Evolutionary conservation across 2,797 vertebrate genomes (phyloP).

Genomic region (Catharus ustulatus): DNA sequence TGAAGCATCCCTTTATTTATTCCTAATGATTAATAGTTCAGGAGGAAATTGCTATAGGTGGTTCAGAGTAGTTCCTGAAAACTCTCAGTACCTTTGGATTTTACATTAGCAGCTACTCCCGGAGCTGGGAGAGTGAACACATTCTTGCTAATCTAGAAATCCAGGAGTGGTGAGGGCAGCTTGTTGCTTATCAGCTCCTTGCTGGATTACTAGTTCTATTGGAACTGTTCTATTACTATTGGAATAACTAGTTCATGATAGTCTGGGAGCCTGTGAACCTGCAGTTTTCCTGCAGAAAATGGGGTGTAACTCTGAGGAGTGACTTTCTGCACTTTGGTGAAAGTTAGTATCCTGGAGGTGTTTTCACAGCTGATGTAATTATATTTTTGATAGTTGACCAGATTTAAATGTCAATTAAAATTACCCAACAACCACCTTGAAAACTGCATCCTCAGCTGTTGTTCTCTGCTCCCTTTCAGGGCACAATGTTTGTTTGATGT

Average conservation of each 20-base stretch:
- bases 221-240: background rate
- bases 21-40: background rate
- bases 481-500: background rate
- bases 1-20: background rate
- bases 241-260: background rate
- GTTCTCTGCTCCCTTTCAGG: background rate
- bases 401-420: background rate
- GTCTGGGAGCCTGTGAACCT: background rate
- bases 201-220: background rate
- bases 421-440: background rate
- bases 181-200: background rate
- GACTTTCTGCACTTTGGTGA: background rate
- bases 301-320: background rate
- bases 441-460: background rate
- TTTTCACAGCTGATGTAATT: background rate
- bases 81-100: background rate
- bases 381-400: background rate
- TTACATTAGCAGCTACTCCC: background rate
- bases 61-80: background rate
- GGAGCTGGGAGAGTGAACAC: background rate
- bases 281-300: background rate
- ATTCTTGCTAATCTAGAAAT: background rate
- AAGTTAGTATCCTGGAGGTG: background rate
- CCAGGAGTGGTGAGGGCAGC: accelerated
- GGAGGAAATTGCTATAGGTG: background rate